Evolutionary conservation across 1,140 invertebrate species (phyloP).

Genomic region (Frieseomelitta varia): DNA sequence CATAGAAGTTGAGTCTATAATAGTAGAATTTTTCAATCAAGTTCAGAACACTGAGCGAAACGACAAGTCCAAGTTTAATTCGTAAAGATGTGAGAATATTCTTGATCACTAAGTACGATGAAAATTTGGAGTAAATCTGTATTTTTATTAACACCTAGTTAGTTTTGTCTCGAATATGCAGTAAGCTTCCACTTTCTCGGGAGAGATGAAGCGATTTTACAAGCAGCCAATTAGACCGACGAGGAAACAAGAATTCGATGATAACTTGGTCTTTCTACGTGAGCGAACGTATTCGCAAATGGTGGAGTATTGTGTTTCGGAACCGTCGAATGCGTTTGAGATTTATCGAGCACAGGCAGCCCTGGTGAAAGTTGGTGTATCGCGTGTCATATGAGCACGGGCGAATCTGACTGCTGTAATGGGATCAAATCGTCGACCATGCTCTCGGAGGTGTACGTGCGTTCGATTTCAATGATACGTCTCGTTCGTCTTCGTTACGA

Average conservation of each 20-base stretch:
- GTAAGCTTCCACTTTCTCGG: constrained; percentile 28
- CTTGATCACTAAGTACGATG: too few relatives aligned
- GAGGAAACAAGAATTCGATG: constrained; percentile 26
- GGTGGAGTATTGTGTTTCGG: constrained; percentile 52
- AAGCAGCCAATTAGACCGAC: constrained; percentile 55
- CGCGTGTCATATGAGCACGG: constrained; percentile 39
- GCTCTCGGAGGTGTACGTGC: neutral
- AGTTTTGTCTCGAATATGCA: neutral
- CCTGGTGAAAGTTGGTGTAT: constrained; percentile 59
- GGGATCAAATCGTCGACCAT: constrained; percentile 21
- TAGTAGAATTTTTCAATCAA: too few relatives aligned
- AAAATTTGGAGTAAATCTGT: neutral
- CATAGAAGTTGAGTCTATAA: too few relatives aligned
- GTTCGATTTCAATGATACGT: constrained; percentile 46
- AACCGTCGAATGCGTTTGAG: constrained; percentile 32
- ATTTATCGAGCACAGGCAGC: constrained; percentile 51
- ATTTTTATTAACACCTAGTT: neutral
- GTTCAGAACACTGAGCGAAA: too few relatives aligned
- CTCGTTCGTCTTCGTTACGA: constrained; percentile 59
- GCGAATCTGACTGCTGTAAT: constrained; percentile 19
- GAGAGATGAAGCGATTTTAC: constrained; percentile 7
- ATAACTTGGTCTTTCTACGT: constrained; percentile 25
- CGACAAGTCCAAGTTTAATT: too few relatives aligned
- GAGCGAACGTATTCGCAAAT: constrained; percentile 20
- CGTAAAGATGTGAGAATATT: too few relatives aligned